These are phyloP conservation scores for Spheniscus humboldti DNA, from an alignment of 2,797 vertebrate genomes.

Conservation along the genomic window DNA sequence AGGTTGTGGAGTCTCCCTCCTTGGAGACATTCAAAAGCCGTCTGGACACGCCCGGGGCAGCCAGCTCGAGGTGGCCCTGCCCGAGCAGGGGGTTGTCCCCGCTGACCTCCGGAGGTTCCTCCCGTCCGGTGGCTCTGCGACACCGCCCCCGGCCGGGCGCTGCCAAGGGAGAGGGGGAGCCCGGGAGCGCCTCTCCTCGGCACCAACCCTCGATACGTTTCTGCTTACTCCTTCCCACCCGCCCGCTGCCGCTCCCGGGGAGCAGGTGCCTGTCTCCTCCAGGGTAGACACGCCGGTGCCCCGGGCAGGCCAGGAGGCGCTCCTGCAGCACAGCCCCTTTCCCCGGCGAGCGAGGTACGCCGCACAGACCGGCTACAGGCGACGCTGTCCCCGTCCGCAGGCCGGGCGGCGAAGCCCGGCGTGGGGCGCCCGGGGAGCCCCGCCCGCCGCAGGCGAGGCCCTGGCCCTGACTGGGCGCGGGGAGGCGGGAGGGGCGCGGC, in stretches of 20 bases:
- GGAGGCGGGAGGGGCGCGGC: background rate
- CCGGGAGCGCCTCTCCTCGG: too few species aligned
- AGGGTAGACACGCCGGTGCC: fast-evolving
- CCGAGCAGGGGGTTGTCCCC: background rate
- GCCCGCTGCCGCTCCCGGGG: background rate
- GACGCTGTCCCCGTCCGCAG: too few species aligned
- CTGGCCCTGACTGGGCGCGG: background rate
- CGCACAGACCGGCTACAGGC: fast-evolving
- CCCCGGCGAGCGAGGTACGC: background rate
- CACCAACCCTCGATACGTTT: background rate
- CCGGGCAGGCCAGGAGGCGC: background rate
- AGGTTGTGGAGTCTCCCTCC: background rate
- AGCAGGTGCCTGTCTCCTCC: background rate
- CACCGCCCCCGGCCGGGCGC: background rate
- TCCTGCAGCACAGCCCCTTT: background rate
- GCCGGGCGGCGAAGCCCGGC: too few species aligned
- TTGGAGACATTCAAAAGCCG: background rate
- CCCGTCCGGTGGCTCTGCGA: too few species aligned
- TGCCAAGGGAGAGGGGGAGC: too few species aligned
- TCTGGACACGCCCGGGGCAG: fast-evolving
- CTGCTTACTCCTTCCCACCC: background rate
- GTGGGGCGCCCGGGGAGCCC: background rate
- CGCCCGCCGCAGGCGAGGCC: background rate
- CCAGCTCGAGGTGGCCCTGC: background rate
- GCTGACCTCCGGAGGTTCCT: too few species aligned